Conservation (phyloP, 2,888 invertebrate genomes). For the Tachina lurida region DNA sequence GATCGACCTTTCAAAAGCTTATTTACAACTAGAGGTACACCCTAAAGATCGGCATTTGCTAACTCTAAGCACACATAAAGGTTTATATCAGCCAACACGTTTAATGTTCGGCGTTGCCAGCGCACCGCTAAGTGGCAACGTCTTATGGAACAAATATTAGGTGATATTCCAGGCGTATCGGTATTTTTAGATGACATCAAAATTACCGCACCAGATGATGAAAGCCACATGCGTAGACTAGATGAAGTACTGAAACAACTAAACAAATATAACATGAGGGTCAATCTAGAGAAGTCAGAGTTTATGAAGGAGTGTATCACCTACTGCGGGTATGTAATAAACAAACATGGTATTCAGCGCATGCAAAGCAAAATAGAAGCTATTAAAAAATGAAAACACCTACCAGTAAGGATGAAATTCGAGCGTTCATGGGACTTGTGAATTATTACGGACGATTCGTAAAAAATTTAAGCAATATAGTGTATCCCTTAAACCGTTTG, state of each 20-base stretch:
- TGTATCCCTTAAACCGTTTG: slow-evolving; percentile 69
- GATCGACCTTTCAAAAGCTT: slow-evolving; percentile 77
- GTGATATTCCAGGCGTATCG: slow-evolving; percentile 74
- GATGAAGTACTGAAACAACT: slow-evolving; percentile 73
- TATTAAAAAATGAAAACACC: slow-evolving; percentile 50
- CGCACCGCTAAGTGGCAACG: slow-evolving; percentile 78
- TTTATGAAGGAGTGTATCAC: slow-evolving; percentile 74
- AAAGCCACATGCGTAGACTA: slow-evolving; percentile 72
- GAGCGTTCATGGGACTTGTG: slow-evolving; percentile 73
- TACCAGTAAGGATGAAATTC: slow-evolving; percentile 71
- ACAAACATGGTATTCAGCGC: slow-evolving; percentile 72
- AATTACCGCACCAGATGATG: slow-evolving; percentile 69
- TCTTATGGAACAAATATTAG: slow-evolving; percentile 74
- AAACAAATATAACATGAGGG: slow-evolving; percentile 73
- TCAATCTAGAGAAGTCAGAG: slow-evolving; percentile 75
- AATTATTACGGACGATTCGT: slow-evolving; percentile 76
- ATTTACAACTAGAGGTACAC: slow-evolving; percentile 48
- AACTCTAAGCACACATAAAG: slow-evolving; percentile 79
- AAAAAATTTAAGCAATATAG: slow-evolving; percentile 74
- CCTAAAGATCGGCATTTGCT: slow-evolving; percentile 71
- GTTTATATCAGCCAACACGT: slow-evolving; percentile 76
- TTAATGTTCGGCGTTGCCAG: slow-evolving; percentile 77
- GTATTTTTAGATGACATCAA: slow-evolving; percentile 68
- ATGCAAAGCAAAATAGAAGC: slow-evolving; percentile 74
- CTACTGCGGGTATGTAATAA: slow-evolving; percentile 76